Evolutionary conservation across 2,797 vertebrate genomes (phyloP).

Genomic region (Cyprinella venusta): DNA sequence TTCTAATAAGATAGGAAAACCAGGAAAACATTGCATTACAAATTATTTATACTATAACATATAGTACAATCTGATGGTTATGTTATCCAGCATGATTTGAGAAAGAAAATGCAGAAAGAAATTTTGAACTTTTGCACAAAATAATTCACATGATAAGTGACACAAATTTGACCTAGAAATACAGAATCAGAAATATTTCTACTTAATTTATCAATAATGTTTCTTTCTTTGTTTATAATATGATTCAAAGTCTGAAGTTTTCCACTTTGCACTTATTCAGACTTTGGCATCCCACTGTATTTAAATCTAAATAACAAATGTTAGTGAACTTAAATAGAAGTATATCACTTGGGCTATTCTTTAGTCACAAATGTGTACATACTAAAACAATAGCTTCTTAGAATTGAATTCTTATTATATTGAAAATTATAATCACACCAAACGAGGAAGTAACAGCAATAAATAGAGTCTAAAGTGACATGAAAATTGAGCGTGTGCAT

Average conservation of each 20-base stretch:
- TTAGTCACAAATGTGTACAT: not conserved
- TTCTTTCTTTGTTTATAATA: not conserved
- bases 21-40: not conserved
- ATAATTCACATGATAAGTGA: not conserved
- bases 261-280: not conserved
- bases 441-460: constrained; percentile 24
- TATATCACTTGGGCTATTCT: not conserved
- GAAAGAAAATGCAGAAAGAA: not conserved
- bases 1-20: not conserved
- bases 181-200: not conserved
- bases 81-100: not conserved
- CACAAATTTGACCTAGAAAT: not conserved
- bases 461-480: constrained; percentile 40
- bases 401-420: constrained; percentile 21
- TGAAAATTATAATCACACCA: constrained; percentile 26
- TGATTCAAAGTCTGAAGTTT: not conserved
- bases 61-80: not conserved
- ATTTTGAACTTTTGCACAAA: not conserved
- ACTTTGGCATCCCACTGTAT: not conserved
- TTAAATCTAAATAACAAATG: constrained; percentile 10
- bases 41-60: not conserved
- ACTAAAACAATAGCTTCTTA: constrained; percentile 11
- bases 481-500: constrained; percentile 32
- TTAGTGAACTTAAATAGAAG: not conserved
- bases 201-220: not conserved